These are phyloP conservation scores for Torymus auratus DNA, from an alignment of 2,888 invertebrate genomes.

Conservation along the genomic window DNA sequence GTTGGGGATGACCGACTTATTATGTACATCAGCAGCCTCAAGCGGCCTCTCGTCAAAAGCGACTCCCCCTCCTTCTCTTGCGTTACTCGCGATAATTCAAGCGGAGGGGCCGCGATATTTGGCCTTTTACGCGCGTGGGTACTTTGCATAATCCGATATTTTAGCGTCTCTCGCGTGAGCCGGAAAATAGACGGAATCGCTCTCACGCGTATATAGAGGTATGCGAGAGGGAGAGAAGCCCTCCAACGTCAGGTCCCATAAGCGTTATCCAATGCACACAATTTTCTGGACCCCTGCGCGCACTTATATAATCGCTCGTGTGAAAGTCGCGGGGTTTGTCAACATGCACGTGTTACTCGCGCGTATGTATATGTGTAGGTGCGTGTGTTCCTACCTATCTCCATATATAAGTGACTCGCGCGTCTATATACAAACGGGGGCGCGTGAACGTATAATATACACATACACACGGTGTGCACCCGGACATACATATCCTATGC, in stretches of 20 bases:
- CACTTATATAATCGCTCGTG: conserved; percentile 23
- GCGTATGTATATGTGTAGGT: not conserved
- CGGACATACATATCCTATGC: not conserved
- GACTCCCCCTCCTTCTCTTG: no score
- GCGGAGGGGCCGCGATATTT: not conserved
- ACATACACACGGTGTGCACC: not conserved
- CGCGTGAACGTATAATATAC: not conserved
- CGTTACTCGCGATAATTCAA: not conserved
- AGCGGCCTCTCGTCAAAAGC: no score
- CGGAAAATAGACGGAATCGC: conserved; percentile 9
- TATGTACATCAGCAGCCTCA: no score
- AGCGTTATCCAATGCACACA: conserved; percentile 29
- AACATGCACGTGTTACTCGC: conserved; percentile 14
- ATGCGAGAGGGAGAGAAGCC: not conserved
- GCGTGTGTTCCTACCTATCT: no score
- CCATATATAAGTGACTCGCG: no score
- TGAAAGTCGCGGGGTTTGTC: conserved; percentile 22
- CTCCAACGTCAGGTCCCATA: not conserved
- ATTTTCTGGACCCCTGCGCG: conserved; percentile 1
- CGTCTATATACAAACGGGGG: not conserved
- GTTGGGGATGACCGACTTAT: no score
- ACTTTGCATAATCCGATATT: conserved; percentile 7
- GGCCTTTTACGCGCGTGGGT: not conserved
- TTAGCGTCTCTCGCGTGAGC: not conserved
- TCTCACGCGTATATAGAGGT: not conserved